Percentiles rank a stretch among this genome's conserved stretches.
Evolutionary conservation across 2,113 vertebrate genomes (phyloP).

Genomic region (Hepsetus odoe): DNA sequence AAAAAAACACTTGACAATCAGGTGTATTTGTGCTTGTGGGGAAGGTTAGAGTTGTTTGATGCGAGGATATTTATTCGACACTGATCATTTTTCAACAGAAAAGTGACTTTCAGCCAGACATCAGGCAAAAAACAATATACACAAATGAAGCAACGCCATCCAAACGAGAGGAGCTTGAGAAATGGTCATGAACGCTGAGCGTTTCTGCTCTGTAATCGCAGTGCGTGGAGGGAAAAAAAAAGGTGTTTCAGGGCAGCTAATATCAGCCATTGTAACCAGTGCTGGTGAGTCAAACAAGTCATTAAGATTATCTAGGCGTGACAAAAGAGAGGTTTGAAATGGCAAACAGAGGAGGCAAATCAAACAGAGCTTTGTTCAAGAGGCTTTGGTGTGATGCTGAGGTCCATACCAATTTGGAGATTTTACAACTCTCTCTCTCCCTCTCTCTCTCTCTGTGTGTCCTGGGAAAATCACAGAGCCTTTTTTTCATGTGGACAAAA

Average conservation of each 20-base stretch:
- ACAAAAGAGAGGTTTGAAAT: conserved; percentile 55
- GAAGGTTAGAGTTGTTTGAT: no score
- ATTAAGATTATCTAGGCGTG: conserved; percentile 48
- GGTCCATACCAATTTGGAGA: conserved; percentile 57
- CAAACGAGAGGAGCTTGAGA: no score
- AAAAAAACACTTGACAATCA: no score
- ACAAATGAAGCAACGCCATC: no score
- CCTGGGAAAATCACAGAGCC: conserved; percentile 51
- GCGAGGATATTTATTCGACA: no score
- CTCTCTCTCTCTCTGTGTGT: conserved; percentile 39
- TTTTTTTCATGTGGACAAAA: conserved; percentile 41
- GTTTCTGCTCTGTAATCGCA: background rate
- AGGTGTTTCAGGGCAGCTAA: background rate
- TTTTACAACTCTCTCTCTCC: conserved; percentile 39
- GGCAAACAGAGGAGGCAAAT: conserved; percentile 46
- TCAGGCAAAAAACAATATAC: no score
- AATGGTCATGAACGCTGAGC: background rate
- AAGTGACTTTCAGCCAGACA: no score
- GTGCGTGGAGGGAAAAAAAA: background rate
- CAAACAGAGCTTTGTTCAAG: conserved; percentile 55
- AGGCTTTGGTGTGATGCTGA: conserved; percentile 50
- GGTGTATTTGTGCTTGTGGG: no score
- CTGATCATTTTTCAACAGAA: no score
- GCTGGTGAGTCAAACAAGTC: conserved; percentile 52
- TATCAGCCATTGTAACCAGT: conserved; percentile 58